Base-by-base conservation (phyloP, 2,888 invertebrate species). In the Bruchidius siliquastri region DNA sequence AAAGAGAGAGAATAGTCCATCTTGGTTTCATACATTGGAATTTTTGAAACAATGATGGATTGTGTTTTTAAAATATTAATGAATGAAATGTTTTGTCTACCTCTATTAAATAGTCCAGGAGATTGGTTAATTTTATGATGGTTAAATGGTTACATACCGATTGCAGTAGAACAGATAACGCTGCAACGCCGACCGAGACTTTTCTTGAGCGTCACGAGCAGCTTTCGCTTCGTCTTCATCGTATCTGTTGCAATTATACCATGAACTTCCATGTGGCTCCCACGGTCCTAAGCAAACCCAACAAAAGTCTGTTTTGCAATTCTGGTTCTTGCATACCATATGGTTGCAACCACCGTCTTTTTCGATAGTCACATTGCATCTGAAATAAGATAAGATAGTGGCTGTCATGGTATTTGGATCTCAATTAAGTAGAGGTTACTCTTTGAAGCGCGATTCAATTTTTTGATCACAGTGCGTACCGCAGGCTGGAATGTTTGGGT, bases 341-440 rank as follows among this genome's bases (percentile, higher is more conserved):
- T 99, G 99, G 88, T 99, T 99, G 87, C 99, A 99, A 71, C 99
- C 99, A 76, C 99, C 99, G 87, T 99, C 97, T 86, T 96, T 96
- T 85, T 96, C 96, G 82, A 96, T 96, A n/a, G 95, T 96, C 71
- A 97, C 97, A 87, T 97, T 96, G 88, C 99, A 99, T 86, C 49
- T 49, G 49, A 18, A 49, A 49, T 13, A 49, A 13, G 30, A 30
- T 6, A 30, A 30, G n/a, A n/a, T n/a, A n/a, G n/a, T n/a, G n/a
- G n/a, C n/a, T n/a, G n/a, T n/a, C n/a, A n/a, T n/a, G n/a, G n/a
- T n/a, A n/a, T n/a, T n/a, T n/a, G n/a, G n/a, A n/a, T n/a, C n/a
- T n/a, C n/a, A n/a, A n/a, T n/a, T n/a, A n/a, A n/a, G n/a, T n/a
- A n/a, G n/a, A n/a, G n/a, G n/a, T n/a, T n/a, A n/a, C n/a, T n/a